Evolutionary conservation across 2,797 vertebrate genomes (phyloP), one percentile per base, ranked within the genome.

Genomic region (Cuculus canorus): DNA sequence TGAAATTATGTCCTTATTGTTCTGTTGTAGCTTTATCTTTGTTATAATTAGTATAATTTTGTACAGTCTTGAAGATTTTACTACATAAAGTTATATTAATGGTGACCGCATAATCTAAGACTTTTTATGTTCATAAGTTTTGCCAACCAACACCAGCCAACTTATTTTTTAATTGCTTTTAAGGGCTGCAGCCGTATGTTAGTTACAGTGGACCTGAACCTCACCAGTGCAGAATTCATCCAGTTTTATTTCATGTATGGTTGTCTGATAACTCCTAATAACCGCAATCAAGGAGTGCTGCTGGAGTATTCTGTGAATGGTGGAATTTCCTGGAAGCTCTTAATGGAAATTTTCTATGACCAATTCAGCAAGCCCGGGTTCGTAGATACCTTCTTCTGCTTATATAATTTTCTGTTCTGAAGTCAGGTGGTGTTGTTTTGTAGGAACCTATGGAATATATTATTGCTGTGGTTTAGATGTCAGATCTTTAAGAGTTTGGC

Each of bases 161-260:
- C 9, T 1, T 54, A 23, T 69, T 50, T 93, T 93, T 90, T 77
- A 52, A 39, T 86, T 96, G 56, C 53, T 92, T 93, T 96, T 78
- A 96, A 99, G 99, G 98, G 98, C 64, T 99, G 99, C 93, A 99
- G 98, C 92, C 99, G 99, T 59, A 98, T 99, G 94, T 97, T 99
- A 95, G 98, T 99, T 85, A 99, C 99, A 3, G 98, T 99, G 98
- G 99, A 99, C 94, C 97, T 99, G 91, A 99, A 99, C 96, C 98
- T 99, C 95, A 99, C 99, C 47, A 99, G 96, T 11, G 99, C 99
- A 10, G 99, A 99, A 97, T 99, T 99, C 96, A 98, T 99, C 96
- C 99, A 99, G 89, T 99, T 99, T 97, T 99, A 99, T 98, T 99
- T 99, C 97, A 99, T 99, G 99, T 99, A 99, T 6, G 99, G 99